Evolutionary conservation across 2,888 invertebrate genomes (phyloP), one percentile per base, ranked within the genome.

Genomic region (Orthonevra nobilis): DNA sequence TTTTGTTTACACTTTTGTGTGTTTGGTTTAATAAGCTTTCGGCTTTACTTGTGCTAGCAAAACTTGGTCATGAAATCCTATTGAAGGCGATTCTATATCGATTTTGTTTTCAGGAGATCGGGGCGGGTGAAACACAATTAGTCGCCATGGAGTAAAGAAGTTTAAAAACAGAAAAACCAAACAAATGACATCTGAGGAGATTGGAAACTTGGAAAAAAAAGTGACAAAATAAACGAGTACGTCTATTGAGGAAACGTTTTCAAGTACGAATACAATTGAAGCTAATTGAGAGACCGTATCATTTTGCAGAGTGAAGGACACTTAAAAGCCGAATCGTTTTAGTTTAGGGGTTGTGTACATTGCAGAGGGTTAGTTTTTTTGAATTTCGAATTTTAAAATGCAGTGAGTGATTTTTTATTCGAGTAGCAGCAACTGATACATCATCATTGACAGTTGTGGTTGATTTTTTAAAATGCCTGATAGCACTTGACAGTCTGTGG

Each of bases 381-480:
- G 2, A 30, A 60, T 44, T 61, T 46, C 56, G 72, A 77, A 60
- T 44, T 61, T 46, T 58, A 77, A 77, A 60, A 52, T 23, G 26
- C 28, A 23, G 36, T 26, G 40, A 19, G 38, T 63, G 23, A 46
- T 70, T 64, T 63, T 64, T 19, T 19, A 50, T 17, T 70, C 63
- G 58, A 77, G 70, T 70, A 70, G 28, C n/a, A n/a, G n/a, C 75
- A 77, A 70, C 50, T 63, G 75, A 64, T 63, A 64, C 58, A 32
- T 66, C 58, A 64, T 52, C 34, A 58, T 64, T 70, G 72, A 60
- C 77, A 77, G 72, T 77, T 77, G 74, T 56, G 69, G 77, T 54
- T 64, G 77, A 72, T 60, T 23, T 23, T 23, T 44, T 58, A 38
- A 72, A 77, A 14, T 60, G 32, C 32, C 23, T 44, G 30, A 60